Evolutionary conservation across 1,140 invertebrate genomes (phyloP).

Genomic region (Cotesia glomerata): DNA sequence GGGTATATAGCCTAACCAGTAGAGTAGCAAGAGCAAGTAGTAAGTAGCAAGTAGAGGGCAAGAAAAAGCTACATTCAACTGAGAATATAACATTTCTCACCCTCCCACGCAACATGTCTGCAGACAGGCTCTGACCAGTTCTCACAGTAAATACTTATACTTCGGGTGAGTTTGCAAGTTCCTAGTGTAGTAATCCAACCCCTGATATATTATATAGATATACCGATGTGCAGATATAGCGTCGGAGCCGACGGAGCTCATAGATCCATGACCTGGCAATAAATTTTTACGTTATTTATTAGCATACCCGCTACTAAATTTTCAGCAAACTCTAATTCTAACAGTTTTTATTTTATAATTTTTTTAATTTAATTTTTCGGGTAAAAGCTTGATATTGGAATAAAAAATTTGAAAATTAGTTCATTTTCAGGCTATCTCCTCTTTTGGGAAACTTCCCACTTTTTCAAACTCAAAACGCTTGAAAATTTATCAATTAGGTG

Average conservation of each 20-base stretch:
- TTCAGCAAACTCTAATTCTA: background rate
- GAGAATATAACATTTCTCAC: background rate
- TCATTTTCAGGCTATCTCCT: too few relatives aligned
- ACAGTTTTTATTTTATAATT: background rate
- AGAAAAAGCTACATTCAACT: background rate
- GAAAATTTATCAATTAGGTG: too few relatives aligned
- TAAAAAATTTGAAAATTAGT: too few relatives aligned
- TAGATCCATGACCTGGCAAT: constrained; percentile 54
- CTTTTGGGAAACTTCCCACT: too few relatives aligned
- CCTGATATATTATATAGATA: constrained; percentile 8
- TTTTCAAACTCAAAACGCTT: too few relatives aligned
- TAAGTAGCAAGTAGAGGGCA: background rate
- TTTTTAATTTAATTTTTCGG: too few relatives aligned
- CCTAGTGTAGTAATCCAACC: constrained; percentile 49
- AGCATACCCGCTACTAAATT: background rate
- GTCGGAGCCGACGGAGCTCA: constrained; percentile 14
- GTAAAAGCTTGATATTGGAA: too few relatives aligned
- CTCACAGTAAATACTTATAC: constrained; percentile 63
- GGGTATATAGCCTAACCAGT: background rate
- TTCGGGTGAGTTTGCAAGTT: constrained; percentile 62
- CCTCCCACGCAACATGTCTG: constrained; percentile 14
- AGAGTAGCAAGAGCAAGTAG: background rate
- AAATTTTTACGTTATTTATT: constrained; percentile 58
- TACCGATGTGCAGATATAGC: background rate
- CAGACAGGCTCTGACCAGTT: constrained; percentile 53